Conservation (phyloP, 1,140 invertebrate genomes). For the Cylas formicarius region DNA sequence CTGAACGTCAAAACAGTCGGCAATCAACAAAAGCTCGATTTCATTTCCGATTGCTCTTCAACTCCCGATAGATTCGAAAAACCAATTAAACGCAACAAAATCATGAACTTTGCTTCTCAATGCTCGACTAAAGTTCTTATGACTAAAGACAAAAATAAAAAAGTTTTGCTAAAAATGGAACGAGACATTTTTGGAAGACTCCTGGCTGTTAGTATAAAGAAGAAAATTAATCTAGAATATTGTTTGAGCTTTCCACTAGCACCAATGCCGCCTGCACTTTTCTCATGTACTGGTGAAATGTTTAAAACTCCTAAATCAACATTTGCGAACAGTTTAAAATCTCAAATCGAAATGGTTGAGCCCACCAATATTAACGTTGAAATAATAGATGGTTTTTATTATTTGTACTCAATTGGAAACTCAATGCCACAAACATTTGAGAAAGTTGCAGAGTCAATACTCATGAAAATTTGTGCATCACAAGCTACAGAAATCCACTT, state of each 20-base stretch:
- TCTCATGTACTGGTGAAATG: slow-evolving; percentile 15
- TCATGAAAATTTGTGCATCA: slow-evolving; percentile 18
- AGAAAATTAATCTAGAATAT: slow-evolving; percentile 33
- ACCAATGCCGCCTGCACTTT: slow-evolving; percentile 32
- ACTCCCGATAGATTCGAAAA: slow-evolving; percentile 26
- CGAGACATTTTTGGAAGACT: slow-evolving; percentile 34
- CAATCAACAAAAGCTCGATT: slow-evolving; percentile 30
- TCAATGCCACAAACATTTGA: slow-evolving; percentile 20
- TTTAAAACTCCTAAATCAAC: slow-evolving; percentile 26
- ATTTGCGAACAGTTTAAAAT: slow-evolving; percentile 19
- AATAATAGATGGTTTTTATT: slow-evolving; percentile 21
- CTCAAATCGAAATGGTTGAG: slow-evolving; percentile 5
- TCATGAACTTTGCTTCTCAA: slow-evolving; percentile 21
- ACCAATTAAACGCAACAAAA: slow-evolving; percentile 22
- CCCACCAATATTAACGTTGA: slow-evolving; percentile 13
- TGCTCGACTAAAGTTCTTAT: slow-evolving; percentile 20
- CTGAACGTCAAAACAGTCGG: slow-evolving; percentile 24
- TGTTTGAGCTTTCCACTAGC: slow-evolving; percentile 33
- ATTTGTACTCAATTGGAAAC: slow-evolving; percentile 13
- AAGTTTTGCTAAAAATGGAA: slow-evolving; percentile 28
- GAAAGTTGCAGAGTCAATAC: slow-evolving; percentile 18
- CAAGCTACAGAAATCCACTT: too few species aligned
- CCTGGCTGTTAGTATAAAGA: slow-evolving; percentile 28
- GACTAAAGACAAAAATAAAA: slow-evolving; percentile 26
- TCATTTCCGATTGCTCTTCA: slow-evolving; percentile 22